Conservation (phyloP, 1,140 invertebrate genomes). For the Contarinia nasturtii region DNA sequence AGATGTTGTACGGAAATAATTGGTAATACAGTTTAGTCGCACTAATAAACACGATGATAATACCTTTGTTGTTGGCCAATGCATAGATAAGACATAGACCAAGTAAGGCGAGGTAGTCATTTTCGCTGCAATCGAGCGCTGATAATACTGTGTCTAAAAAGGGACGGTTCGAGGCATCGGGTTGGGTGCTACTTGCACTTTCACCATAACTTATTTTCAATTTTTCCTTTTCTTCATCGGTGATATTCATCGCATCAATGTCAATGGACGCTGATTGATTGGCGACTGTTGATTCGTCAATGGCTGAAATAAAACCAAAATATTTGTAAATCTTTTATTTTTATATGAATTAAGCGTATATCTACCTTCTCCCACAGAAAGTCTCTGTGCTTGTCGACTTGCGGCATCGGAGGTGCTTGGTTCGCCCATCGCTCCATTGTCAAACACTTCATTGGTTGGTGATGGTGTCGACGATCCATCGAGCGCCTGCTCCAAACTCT, state of each 20-base stretch:
- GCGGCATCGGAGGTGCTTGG: conserved; percentile 4
- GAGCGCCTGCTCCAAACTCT: conserved; percentile 42
- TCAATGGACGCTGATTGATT: no score
- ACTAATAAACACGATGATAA: conserved; percentile 7
- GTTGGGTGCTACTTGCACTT: conserved; percentile 6
- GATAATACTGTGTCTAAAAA: conserved; percentile 79
- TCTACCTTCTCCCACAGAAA: conserved; percentile 4
- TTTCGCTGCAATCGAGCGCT: conserved; percentile 67
- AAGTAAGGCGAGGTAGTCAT: conserved; percentile 88
- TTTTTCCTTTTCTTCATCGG: conserved; percentile 81
- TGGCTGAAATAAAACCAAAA: no score
- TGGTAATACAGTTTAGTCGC: conserved; percentile 13
- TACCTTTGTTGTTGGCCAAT: conserved; percentile 84
- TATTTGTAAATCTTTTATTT: no score
- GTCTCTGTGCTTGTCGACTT: conserved; percentile 6
- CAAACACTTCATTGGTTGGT: conserved; percentile 9
- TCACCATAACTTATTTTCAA: conserved; percentile 15
- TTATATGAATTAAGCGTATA: no score
- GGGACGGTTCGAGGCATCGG: conserved; percentile 28
- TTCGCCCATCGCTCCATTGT: conserved; percentile 2
- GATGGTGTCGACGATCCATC: conserved; percentile 12
- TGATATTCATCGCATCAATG: conserved; percentile 44
- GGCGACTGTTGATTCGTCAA: no score
- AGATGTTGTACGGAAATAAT: background rate
- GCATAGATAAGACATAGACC: conserved; percentile 83